Conservation (phyloP, 2,113 vertebrate genomes). For the Pelodiscus sinensis region DNA sequence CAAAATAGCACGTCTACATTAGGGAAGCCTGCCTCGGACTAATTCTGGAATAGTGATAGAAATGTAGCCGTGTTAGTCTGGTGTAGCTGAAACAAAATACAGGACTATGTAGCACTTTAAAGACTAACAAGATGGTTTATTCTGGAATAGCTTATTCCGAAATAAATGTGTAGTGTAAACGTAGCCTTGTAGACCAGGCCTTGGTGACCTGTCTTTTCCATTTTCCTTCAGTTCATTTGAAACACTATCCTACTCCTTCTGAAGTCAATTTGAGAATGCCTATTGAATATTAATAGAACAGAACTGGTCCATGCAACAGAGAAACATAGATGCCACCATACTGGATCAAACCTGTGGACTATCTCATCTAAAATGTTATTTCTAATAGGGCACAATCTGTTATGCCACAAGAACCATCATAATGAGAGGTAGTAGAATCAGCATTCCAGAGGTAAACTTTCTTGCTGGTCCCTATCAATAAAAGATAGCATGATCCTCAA, state of each 20-base stretch:
- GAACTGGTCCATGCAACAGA: background rate
- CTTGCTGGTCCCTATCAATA: background rate
- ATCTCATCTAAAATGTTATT: background rate
- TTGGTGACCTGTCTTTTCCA: background rate
- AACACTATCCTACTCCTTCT: background rate
- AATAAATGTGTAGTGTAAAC: too few species aligned
- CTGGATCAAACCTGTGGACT: background rate
- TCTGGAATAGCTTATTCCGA: too few species aligned
- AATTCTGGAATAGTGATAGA: too few species aligned
- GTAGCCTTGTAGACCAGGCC: too few species aligned
- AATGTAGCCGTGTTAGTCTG: too few species aligned
- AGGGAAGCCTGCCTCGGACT: too few species aligned
- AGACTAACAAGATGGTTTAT: too few species aligned
- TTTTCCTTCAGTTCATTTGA: background rate
- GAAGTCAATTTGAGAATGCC: background rate
- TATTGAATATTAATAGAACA: background rate
- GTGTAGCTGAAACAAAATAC: too few species aligned
- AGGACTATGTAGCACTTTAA: too few species aligned
- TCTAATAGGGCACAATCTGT: background rate
- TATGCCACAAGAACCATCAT: background rate
- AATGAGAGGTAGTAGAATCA: background rate
- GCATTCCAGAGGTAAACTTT: background rate
- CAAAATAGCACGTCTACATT: too few species aligned
- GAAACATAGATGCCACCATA: background rate
- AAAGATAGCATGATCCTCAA: background rate